Evolutionary conservation across 2,888 invertebrate species (phyloP), one percentile per base, ranked within the genome.

Genomic region (Ennomos erosarius): DNA sequence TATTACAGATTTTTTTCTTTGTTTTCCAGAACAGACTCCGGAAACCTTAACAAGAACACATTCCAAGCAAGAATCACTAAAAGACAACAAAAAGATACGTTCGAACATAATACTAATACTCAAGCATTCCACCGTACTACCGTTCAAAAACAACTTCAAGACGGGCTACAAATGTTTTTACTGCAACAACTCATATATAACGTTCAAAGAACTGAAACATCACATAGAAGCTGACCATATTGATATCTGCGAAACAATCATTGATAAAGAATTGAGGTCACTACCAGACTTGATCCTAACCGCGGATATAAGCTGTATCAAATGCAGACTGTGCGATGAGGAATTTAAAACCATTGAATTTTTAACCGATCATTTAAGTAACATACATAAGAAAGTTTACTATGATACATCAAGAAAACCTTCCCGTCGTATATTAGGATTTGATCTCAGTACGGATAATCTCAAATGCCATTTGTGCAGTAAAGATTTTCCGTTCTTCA

Each of bases 401-500:
- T 36, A 61, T 38, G 47, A 60, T 12, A 55, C 59, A 3, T 43
- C 51, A n/a, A 51, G 37, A 6, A 69, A 70, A 54, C 69, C 69
- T 0, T 62, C 69, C 0, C 70, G 74, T 13, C 73, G 74, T 0
- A 70, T 75, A 12, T 37, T 75, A 13, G 73, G 71, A 1, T 75
- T 71, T 46, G 62, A 75, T 52, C 48, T 76, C 9, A 69, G 71
- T 16, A 62, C 56, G 0, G 71, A 70, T 6, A 64, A 62, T 10
- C 52, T 70, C 0, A 69, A 61, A 55, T 76, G 75, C 39, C 62
- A 65, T 11, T 35, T 72, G 0, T 76, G 75, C 36, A 39, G 37
- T 9, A 68, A 66, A 55, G 62, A 73, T 34, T 76, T 76, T 46
- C 48, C 63, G 3, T 74, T 73, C 44, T 74, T 76, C 37, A 76